Conservation (phyloP, 2,113 vertebrate genomes). For the Poicephalus gulielmi region DNA sequence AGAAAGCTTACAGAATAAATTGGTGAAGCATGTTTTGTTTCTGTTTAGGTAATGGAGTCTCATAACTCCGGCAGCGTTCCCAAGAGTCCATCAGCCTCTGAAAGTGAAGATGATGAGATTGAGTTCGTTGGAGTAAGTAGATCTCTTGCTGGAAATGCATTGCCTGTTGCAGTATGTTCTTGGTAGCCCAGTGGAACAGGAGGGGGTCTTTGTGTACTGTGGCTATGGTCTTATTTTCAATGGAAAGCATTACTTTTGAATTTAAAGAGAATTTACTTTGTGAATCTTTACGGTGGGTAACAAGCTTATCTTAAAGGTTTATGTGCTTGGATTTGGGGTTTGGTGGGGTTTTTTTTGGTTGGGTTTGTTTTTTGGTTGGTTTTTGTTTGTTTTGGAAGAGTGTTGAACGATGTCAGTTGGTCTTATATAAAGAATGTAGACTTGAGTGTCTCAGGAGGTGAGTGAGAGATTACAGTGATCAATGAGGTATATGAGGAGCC, state of each 20-base stretch:
- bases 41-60: constrained; percentile 62
- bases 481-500: not conserved
- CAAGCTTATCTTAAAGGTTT: not conserved
- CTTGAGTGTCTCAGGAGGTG: not conserved
- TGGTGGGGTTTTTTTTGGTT: no score
- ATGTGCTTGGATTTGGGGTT: not conserved
- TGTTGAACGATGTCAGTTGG: not conserved
- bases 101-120: constrained; percentile 77
- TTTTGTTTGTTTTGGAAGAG: not conserved
- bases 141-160: not conserved
- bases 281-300: not conserved
- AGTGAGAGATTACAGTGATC: not conserved
- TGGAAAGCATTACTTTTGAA: not conserved
- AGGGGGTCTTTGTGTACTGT: not conserved
- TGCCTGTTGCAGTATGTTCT: not conserved
- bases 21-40: not conserved
- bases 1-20: not conserved
- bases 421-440: not conserved
- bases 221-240: not conserved
- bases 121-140: constrained; percentile 77
- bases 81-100: not conserved
- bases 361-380: not conserved
- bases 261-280: not conserved
- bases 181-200: not conserved
- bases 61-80: not conserved